Percentiles rank a stretch among this genome's conserved stretches.
Conservation (phyloP, 2,113 vertebrate genomes). For the Rhadina sibilatrix region DNA sequence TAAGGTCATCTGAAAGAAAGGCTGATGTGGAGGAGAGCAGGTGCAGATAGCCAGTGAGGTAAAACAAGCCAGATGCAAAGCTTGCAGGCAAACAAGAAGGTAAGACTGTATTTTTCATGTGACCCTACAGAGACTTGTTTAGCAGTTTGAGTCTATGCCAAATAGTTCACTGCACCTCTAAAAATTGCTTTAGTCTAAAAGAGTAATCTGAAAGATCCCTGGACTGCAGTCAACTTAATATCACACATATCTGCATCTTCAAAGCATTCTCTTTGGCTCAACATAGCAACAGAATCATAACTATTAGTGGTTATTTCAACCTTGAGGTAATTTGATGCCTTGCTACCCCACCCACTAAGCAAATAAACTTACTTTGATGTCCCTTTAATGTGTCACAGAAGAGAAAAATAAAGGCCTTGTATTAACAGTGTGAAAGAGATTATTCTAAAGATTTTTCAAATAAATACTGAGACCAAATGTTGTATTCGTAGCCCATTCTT, state of each 20-base stretch:
- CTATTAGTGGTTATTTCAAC: conserved; percentile 40
- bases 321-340: conserved; percentile 14
- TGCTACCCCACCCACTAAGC: background rate
- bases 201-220: conserved; percentile 54
- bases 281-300: conserved; percentile 21
- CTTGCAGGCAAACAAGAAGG: background rate
- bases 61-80: conserved; percentile 4
- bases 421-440: background rate
- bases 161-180: background rate
- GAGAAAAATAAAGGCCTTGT: background rate
- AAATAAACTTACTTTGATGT: conserved; percentile 45
- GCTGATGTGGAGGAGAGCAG: background rate
- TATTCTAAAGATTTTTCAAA: conserved; percentile 14
- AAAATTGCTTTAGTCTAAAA: conserved; percentile 22
- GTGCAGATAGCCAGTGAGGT: background rate
- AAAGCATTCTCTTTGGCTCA: conserved; percentile 49
- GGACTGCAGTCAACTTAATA: conserved; percentile 53
- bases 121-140: background rate
- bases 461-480: background rate
- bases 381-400: conserved; percentile 1
- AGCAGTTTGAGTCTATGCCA: background rate
- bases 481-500: background rate
- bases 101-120: background rate
- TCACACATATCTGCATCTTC: conserved; percentile 47
- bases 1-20: background rate